These are phyloP conservation scores for Petrocephalus sullivani DNA, from an alignment of 2,797 vertebrate genomes.

Conservation along the genomic window DNA sequence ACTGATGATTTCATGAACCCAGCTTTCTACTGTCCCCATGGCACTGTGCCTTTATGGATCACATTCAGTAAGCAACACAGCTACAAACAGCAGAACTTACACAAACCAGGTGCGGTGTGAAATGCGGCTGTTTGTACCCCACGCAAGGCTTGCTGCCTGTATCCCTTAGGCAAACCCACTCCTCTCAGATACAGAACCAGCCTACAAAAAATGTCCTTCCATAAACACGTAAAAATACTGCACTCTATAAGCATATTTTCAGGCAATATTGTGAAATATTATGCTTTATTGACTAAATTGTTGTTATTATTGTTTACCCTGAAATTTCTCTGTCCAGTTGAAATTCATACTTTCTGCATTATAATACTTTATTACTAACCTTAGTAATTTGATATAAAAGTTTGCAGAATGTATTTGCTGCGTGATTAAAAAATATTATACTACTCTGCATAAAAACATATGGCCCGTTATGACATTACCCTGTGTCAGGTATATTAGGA, in stretches of 20 bases:
- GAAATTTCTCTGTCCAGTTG: neutral
- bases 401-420: neutral
- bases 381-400: slow-evolving; percentile 1
- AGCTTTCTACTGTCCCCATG: neutral
- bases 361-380: neutral
- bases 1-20: neutral
- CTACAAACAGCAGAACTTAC: neutral
- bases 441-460: neutral
- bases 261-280: neutral
- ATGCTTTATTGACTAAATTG: neutral
- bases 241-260: neutral
- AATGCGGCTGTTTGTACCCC: neutral
- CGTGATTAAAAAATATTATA: neutral
- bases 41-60: neutral
- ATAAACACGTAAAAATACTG: neutral
- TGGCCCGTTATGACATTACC: neutral
- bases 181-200: neutral
- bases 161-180: neutral
- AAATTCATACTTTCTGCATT: neutral
- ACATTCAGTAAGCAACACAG: neutral
- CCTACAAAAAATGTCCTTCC: neutral
- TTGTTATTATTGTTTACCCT: neutral
- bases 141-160: neutral
- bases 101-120: neutral
- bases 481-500: neutral